Conservation (phyloP, 2,113 vertebrate genomes). For the Cyanistes caeruleus region DNA sequence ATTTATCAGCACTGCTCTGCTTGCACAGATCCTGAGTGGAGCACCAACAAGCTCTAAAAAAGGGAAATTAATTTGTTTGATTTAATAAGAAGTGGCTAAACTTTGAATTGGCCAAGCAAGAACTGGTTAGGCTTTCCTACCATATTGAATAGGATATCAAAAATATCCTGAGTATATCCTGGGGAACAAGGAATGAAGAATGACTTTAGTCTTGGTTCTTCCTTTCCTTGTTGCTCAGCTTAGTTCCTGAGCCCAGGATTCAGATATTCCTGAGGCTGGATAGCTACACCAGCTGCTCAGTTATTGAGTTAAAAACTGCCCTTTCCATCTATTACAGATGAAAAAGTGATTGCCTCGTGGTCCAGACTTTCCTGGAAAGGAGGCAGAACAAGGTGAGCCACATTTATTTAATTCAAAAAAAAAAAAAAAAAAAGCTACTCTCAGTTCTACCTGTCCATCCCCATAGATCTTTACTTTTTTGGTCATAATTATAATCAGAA, state of each 20-base stretch:
- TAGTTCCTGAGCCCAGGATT: background rate
- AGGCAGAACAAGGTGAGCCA: background rate
- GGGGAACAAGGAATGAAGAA: background rate
- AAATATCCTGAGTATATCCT: background rate
- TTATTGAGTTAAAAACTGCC: background rate
- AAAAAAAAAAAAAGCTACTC: rapidly evolving
- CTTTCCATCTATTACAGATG: background rate
- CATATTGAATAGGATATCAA: background rate
- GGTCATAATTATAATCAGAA: background rate
- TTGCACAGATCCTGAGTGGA: background rate
- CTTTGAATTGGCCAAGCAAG: background rate
- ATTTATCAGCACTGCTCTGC: background rate
- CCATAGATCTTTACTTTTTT: background rate
- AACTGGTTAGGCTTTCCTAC: background rate
- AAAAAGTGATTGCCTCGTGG: background rate
- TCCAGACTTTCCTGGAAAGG: background rate
- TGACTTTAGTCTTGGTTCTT: background rate
- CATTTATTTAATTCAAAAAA: background rate
- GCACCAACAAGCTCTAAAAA: background rate
- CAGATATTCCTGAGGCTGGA: background rate
- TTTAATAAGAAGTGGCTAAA: background rate
- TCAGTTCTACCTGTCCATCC: background rate
- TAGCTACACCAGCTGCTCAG: background rate
- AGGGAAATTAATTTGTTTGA: background rate
- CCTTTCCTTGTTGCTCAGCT: background rate